Evolutionary conservation across 2,797 vertebrate species (phyloP), one percentile per base, ranked within the genome.

Genomic region (Oceanodroma leucorhoa): DNA sequence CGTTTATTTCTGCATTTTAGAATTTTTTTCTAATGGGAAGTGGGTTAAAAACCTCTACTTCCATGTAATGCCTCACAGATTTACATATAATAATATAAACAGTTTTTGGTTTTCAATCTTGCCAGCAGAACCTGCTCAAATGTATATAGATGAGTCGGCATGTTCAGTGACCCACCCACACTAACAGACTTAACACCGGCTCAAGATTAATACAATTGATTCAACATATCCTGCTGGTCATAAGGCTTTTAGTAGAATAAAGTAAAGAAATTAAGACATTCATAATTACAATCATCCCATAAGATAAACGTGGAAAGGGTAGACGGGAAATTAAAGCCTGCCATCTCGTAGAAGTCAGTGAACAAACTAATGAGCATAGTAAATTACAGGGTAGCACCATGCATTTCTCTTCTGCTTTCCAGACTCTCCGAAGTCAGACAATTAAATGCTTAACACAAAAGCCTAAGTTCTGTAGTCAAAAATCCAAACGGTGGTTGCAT

Each of bases 251-350:
- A 90, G 57, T 10, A 55, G 54, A 95, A 95, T 36, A 86, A 84
- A 94, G 53, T 10, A 62, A 90, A 71, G 51, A 94, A 96, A 94
- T n/a, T 18, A 87, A 94, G 58, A 89, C 70, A 80, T 69, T 66
- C 40, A 51, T 71, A 8, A 96, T 91, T 93, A 90, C 75, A 96
- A 96, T 90, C 70, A 96, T 67, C 50, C 69, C 54, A 30, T 83
- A 91, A 89, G 16, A 91, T 81, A 93, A 87, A 92, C 5, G 48
- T 51, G 36, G 94, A 93, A 93, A 94, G 69, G 73, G 50, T 86
- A 94, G 62, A 86, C 0, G 15, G 57, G 60, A 89, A 95, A 97
- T 97, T 96, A 97, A 96, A 97, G 95, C 87, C 96, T 97, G 95
- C 79, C 95, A 96, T 71, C 45, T 77, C 18, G 1, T 13, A 75